Evolutionary conservation across 2,888 invertebrate species (phyloP).

Genomic region (Xestia sexstrigata): DNA sequence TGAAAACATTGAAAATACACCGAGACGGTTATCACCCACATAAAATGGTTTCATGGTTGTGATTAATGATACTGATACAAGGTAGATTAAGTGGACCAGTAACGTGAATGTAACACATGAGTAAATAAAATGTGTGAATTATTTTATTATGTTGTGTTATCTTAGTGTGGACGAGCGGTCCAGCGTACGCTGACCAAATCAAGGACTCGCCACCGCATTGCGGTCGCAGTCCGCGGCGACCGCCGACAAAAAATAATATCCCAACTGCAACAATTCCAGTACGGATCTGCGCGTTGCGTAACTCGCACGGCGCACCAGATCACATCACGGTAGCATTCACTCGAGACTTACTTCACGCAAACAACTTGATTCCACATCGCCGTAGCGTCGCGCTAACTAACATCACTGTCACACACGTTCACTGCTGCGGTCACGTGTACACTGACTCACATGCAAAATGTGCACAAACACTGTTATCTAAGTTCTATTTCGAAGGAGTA

Average conservation of each 20-base stretch:
- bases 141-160: conserved; percentile 26
- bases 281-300: conserved; percentile 31
- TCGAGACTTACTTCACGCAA: conserved; percentile 79
- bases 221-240: conserved; percentile 54
- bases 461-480: conserved; percentile 77
- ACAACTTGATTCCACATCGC: conserved; percentile 85
- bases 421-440: conserved; percentile 67
- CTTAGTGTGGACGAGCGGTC: conserved; percentile 24
- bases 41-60: conserved; percentile 48
- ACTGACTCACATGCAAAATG: conserved; percentile 72
- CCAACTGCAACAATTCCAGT: conserved; percentile 38
- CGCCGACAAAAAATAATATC: conserved; percentile 37
- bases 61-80: conserved; percentile 51
- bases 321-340: conserved; percentile 31
- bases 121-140: conserved; percentile 20
- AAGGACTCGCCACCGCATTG: conserved; percentile 68
- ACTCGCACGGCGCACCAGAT: conserved; percentile 40
- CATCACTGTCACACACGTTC: conserved; percentile 64
- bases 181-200: conserved; percentile 42
- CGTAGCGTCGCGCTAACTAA: conserved; percentile 34
- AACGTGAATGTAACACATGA: conserved; percentile 3
- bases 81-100: conserved; percentile 22
- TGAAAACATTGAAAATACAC: conserved; percentile 37
- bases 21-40: conserved; percentile 56
- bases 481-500: conserved; percentile 73